Percentiles rank a stretch among this genome's conserved stretches.
These are phyloP conservation scores for Dendrophyllia cribrosa DNA, from an alignment of 64 coral and sea anemone genomes.

Conservation along the genomic window DNA sequence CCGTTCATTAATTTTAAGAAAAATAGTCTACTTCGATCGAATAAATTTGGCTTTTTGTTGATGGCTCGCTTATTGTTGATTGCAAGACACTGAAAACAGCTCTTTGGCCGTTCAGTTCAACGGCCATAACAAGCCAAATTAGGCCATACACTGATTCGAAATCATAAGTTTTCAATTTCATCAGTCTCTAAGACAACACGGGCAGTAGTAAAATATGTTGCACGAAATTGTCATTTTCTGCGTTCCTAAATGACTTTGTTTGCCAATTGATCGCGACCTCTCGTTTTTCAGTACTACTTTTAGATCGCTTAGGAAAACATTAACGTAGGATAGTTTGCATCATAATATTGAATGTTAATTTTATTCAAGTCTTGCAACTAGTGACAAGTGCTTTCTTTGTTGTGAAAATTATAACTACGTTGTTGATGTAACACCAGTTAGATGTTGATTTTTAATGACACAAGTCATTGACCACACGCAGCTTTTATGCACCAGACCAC, in stretches of 20 bases:
- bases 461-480: neutral
- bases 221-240: neutral
- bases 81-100: neutral
- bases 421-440: neutral
- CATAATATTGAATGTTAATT: neutral
- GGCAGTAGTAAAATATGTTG: neutral
- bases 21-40: neutral
- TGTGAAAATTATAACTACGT: neutral
- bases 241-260: neutral
- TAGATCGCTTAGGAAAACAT: no score
- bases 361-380: neutral
- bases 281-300: no score
- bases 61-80: neutral
- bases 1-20: slow-evolving; percentile 7
- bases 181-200: neutral
- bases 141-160: neutral
- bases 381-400: neutral
- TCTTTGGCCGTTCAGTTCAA: neutral
- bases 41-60: neutral
- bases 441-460: neutral
- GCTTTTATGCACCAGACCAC: neutral
- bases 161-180: neutral
- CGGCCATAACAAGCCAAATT: neutral
- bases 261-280: neutral
- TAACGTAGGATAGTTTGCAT: no score